Base-by-base conservation (phyloP, 2,888 invertebrate species). In the Parnassius apollo region DNA sequence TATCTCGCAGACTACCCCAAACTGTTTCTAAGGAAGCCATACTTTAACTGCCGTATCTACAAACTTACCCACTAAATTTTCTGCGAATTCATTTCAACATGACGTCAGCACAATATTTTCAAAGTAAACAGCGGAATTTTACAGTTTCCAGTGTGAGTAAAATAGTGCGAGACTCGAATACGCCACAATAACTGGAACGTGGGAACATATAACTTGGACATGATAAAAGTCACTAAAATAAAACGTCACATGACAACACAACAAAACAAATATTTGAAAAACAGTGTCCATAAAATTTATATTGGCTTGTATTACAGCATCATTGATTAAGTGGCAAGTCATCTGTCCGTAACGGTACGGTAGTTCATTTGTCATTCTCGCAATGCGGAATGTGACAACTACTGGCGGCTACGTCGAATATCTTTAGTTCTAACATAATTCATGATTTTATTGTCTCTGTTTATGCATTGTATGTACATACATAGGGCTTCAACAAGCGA, bases 41-140 rank as follows among this genome's bases (percentile, higher is more conserved):
- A 84, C 83, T 86, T 78, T 76, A 74, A 76, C 74, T 73, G 67
- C 69, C 73, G 76, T 82, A 81, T 83, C 80, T 78, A 78, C 80
- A 80, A 85, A 88, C 80, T 88, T 83, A 66, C 68, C 73, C 80
- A 78, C 75, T 73, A 75, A 80, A 75, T 82, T 83, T 79, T 65
- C 71, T 71, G 72, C 74, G 71, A 78, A 78, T 73, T 81, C 77
- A 81, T 82, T 81, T 78, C 73, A 75, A 72, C 69, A 76, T 81
- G 76, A 82, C 78, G 77, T 80, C 76, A 80, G 75, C 75, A 75
- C 73, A 77, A 82, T 81, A 80, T 78, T 77, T 78, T 78, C 70
- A 75, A 72, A 69, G 71, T 73, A 77, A 70, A 72, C 69, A 74
- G 66, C 57, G 55, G 54, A 68, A 60, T 50, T 75, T 75, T 71